Evolutionary conservation across 2,888 invertebrate species (phyloP).

Genomic region (Biston stratarius): DNA sequence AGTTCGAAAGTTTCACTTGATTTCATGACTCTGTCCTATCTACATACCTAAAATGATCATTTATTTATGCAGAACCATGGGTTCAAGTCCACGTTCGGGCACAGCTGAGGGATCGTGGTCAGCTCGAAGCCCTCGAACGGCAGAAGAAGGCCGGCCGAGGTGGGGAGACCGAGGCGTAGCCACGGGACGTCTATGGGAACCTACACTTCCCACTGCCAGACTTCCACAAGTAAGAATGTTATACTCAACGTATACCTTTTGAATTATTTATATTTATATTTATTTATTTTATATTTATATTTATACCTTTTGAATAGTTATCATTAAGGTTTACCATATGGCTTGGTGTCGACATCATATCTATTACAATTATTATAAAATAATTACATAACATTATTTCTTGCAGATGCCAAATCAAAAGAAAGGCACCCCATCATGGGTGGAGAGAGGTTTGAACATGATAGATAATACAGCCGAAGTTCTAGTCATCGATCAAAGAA

Average conservation of each 20-base stretch:
- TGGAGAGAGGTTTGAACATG: conserved; percentile 85
- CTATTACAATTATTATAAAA: background rate
- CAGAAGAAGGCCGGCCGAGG: conserved; percentile 88
- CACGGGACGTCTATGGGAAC: conserved; percentile 89
- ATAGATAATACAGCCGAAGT: conserved; percentile 83
- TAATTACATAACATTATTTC: background rate
- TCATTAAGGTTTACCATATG: too few species aligned
- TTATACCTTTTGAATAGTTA: too few species aligned
- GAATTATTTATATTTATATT: too few species aligned
- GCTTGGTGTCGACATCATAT: background rate
- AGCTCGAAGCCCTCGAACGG: conserved; percentile 70
- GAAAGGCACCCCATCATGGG: conserved; percentile 85
- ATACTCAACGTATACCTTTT: too few species aligned
- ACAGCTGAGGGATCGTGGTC: conserved; percentile 69
- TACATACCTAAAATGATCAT: too few species aligned
- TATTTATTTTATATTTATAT: too few species aligned
- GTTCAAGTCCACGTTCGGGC: conserved; percentile 60
- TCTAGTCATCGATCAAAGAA: conserved; percentile 86
- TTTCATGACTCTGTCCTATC: too few species aligned
- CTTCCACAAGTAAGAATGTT: conserved; percentile 73
- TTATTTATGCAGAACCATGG: conserved; percentile 53
- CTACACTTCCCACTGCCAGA: conserved; percentile 80
- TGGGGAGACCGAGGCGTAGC: conserved; percentile 91
- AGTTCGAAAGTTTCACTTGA: too few species aligned
- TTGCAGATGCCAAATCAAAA: conserved; percentile 80